phyloP scores from a whole-genome alignment of 2,113 vertebrate genomes.

The Jacana jacana region DNA sequence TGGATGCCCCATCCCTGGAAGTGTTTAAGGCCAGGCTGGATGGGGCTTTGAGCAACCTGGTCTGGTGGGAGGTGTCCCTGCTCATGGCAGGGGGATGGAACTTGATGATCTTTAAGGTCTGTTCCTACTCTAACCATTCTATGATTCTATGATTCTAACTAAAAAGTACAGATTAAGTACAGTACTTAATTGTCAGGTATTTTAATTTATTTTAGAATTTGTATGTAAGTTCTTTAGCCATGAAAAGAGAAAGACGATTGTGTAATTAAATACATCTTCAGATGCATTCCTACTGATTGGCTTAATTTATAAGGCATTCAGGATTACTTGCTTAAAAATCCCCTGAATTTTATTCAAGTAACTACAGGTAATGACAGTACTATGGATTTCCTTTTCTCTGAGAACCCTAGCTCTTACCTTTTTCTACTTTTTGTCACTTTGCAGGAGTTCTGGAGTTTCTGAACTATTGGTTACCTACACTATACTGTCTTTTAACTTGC shows the following conservation, averaged over 20 bases:
- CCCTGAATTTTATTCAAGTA: background rate
- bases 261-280: background rate
- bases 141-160: too few relatives aligned
- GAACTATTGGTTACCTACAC: background rate
- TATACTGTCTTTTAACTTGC: background rate
- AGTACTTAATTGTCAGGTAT: background rate
- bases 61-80: too few relatives aligned
- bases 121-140: too few relatives aligned
- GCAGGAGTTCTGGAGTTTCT: background rate
- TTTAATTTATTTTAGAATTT: background rate
- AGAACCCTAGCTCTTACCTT: background rate
- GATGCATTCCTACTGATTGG: background rate
- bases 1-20: too few relatives aligned
- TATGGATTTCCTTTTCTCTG: background rate
- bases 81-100: too few relatives aligned
- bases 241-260: background rate
- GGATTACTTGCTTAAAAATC: background rate
- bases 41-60: too few relatives aligned
- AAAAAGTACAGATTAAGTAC: background rate
- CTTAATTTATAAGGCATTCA: background rate
- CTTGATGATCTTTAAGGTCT: too few relatives aligned
- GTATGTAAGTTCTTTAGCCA: background rate
- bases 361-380: background rate
- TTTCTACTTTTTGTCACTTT: background rate
- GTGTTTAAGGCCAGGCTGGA: too few relatives aligned